Percentiles rank a stretch among this genome's conserved stretches.
Conservation (phyloP, 2,888 invertebrate genomes). For the Spilarctia lutea region DNA sequence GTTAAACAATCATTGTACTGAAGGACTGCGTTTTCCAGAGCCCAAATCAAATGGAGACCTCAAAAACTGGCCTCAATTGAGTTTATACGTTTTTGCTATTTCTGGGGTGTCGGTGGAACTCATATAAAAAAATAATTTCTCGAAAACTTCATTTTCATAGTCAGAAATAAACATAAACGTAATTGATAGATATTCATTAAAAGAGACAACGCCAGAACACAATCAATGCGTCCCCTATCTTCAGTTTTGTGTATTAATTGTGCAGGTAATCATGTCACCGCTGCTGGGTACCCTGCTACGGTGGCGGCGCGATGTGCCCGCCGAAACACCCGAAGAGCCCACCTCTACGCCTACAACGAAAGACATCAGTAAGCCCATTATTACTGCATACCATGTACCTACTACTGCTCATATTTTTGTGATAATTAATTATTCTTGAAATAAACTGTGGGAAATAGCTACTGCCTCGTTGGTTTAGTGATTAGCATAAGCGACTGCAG, state of each 20-base stretch:
- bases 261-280: slow-evolving; percentile 74
- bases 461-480: too few relatives aligned
- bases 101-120: background rate
- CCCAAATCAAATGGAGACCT: too few relatives aligned
- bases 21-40: background rate
- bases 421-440: background rate
- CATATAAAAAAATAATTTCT: background rate
- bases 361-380: slow-evolving; percentile 37
- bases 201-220: background rate
- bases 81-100: background rate
- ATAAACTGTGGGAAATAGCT: too few relatives aligned
- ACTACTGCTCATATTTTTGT: background rate
- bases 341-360: slow-evolving; percentile 22
- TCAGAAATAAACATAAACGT: background rate
- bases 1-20: background rate
- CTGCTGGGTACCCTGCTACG: slow-evolving; percentile 72
- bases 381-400: background rate
- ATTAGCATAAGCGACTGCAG: too few relatives aligned
- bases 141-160: background rate
- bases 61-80: background rate
- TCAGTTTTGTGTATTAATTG: slow-evolving; percentile 19
- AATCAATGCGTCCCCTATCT: background rate
- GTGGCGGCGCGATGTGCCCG: slow-evolving; percentile 73
- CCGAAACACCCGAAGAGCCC: slow-evolving; percentile 47
- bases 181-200: background rate